These are phyloP conservation scores for Melanchra persicariae DNA, from an alignment of 2,888 invertebrate species.

Conservation along the genomic window DNA sequence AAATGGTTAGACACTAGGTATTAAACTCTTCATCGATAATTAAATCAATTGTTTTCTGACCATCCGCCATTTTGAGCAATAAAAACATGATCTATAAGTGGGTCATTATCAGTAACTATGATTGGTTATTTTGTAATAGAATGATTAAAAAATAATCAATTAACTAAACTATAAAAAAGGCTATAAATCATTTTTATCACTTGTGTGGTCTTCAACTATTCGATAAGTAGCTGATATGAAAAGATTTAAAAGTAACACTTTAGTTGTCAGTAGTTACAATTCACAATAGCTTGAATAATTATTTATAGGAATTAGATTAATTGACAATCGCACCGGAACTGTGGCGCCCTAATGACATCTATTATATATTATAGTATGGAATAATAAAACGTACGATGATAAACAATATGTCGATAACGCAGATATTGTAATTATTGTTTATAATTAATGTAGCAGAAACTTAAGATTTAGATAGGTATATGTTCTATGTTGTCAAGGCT, in stretches of 20 bases:
- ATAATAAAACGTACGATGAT: conserved; percentile 28
- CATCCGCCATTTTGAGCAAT: not conserved
- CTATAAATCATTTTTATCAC: not conserved
- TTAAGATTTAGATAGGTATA: not conserved
- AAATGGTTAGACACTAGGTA: not conserved
- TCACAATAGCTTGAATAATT: not conserved
- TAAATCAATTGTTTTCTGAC: not conserved
- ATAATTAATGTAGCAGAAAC: not conserved
- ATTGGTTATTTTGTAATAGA: conserved; percentile 6
- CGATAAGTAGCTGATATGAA: conserved; percentile 4
- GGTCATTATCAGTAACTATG: not conserved
- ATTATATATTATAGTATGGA: conserved; percentile 1
- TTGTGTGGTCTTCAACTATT: not conserved
- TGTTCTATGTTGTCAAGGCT: not conserved
- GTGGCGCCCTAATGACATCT: conserved; percentile 38
- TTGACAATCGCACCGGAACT: conserved; percentile 47
- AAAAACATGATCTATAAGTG: not conserved
- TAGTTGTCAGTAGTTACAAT: no score
- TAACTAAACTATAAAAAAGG: conserved; percentile 6
- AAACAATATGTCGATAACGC: conserved; percentile 23
- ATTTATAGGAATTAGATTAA: conserved; percentile 22
- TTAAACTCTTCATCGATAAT: not conserved
- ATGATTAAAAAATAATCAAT: not conserved
- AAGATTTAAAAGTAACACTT: conserved; percentile 10
- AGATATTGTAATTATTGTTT: not conserved